A percentile compares a stretch with the other conserved stretches of the same genome.
Evolutionary conservation across 2,113 vertebrate genomes (phyloP).

Genomic region (Chelonoidis abingdonii): DNA sequence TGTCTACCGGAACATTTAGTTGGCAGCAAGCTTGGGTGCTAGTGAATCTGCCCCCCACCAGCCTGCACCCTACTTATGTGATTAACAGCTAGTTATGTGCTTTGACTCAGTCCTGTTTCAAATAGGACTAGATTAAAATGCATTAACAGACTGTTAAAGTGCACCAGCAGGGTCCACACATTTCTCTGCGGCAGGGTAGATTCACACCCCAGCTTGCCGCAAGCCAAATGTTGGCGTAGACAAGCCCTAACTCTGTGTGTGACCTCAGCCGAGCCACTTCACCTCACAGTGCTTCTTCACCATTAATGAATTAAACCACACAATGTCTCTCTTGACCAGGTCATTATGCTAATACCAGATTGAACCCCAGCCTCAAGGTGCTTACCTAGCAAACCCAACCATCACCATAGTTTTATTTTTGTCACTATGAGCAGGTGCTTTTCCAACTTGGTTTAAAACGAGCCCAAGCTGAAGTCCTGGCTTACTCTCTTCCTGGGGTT

Average conservation of each 20-base stretch:
- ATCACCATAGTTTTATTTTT: background rate
- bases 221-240: background rate
- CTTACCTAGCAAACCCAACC: background rate
- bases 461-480: background rate
- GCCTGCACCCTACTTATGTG: background rate
- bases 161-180: background rate
- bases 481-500: background rate
- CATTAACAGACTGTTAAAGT: background rate
- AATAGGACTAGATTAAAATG: background rate
- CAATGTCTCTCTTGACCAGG: rapidly evolving
- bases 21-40: no score
- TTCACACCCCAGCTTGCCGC: background rate
- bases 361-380: background rate
- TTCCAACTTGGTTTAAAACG: background rate
- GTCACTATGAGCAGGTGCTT: rapidly evolving
- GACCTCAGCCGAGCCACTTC: background rate
- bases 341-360: background rate
- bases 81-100: no score
- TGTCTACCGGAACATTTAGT: background rate
- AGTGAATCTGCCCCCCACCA: background rate
- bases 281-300: background rate
- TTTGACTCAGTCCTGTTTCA: background rate
- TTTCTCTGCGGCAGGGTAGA: background rate
- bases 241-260: rapidly evolving
- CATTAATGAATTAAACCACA: background rate